A percentile compares a stretch with the other conserved stretches of the same genome.
Conservation (phyloP, 2,797 vertebrate species). For the Holocentrus rufus region DNA sequence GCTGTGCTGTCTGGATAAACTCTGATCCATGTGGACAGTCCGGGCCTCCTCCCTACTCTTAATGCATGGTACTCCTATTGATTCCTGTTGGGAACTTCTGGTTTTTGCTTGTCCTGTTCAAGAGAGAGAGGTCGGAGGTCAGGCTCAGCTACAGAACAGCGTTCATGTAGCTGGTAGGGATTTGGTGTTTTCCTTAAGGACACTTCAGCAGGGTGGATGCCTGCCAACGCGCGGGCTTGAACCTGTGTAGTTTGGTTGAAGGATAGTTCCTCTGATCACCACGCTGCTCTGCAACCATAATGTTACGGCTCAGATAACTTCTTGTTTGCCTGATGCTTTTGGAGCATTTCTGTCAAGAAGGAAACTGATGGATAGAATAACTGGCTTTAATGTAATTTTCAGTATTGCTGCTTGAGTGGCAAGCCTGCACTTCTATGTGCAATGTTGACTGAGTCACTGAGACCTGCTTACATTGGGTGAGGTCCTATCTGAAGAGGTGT, state of each 20-base stretch:
- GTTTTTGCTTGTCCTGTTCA: not conserved
- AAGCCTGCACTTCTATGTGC: not conserved
- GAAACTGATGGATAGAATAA: not conserved
- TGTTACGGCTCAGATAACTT: not conserved
- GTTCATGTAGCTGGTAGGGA: not conserved
- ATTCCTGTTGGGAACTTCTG: not conserved
- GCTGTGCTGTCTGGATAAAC: constrained; percentile 14
- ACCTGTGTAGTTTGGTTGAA: not conserved
- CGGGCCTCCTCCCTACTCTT: not conserved
- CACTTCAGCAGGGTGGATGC: not conserved
- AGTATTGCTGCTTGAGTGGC: not conserved
- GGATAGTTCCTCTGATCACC: not conserved
- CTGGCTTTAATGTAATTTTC: not conserved
- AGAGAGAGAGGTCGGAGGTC: constrained; percentile 16
- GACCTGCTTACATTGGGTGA: not conserved
- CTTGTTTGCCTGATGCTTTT: not conserved
- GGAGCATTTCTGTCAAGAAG: not conserved
- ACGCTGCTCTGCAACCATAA: not conserved
- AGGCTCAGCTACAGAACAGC: constrained; percentile 10
- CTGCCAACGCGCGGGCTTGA: not conserved
- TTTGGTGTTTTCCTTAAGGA: not conserved
- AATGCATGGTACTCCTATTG: not conserved
- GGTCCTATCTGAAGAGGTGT: not conserved
- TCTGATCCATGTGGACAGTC: constrained; percentile 1
- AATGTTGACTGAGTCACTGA: not conserved